Evolutionary conservation across 2,888 invertebrate species (phyloP), one percentile per base, ranked within the genome.

Genomic region (Hyposoter didymator): DNA sequence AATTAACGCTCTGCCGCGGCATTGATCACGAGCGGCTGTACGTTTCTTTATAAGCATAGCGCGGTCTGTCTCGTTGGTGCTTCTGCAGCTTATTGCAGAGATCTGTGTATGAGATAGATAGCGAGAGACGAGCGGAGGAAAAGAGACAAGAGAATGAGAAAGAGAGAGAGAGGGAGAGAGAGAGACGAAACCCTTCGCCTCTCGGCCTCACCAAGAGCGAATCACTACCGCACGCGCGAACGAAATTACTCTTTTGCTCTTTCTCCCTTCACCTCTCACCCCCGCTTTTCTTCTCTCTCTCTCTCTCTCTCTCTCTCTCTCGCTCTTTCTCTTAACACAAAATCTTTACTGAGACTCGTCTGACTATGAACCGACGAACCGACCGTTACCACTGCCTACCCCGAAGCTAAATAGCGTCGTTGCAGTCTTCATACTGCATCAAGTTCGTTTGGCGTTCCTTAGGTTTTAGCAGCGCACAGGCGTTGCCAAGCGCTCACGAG

Each of bases 1-100:
- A 91, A 91, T 91, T 91, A 91, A 90, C 89, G 89, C 89, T 81
- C 67, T 88, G 76, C 83, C 67, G 91, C 89, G 89, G 91, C 91
- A 91, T 91, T 91, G 91, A 91, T 91, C 90, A 90, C 88, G 88
- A 64, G 49, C 69, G 79, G 45, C 55, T 72, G 47, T 73, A 64
- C 80, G 85, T 88, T 87, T 89, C 87, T 87, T 87, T 84, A 88
- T 78, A 86, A 84, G 74, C 84, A 85, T 49, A 84, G 74, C 72
- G 62, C 74, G 75, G 62, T 70, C 28, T 62, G 28, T 76, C 43
- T 66, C 72, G 66, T 52, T 55, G 80, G 74, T 62, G 81, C 74
- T 69, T 74, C 78, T 70, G 80, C 59, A 62, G 55, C 69, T 79
- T n/a, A n/a, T n/a, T 59, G 74, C 32, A 28, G 43, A 67, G 81